These are phyloP conservation scores for Drosophila fungiperda DNA, from an alignment of 2,888 invertebrate species.

Conservation along the genomic window DNA sequence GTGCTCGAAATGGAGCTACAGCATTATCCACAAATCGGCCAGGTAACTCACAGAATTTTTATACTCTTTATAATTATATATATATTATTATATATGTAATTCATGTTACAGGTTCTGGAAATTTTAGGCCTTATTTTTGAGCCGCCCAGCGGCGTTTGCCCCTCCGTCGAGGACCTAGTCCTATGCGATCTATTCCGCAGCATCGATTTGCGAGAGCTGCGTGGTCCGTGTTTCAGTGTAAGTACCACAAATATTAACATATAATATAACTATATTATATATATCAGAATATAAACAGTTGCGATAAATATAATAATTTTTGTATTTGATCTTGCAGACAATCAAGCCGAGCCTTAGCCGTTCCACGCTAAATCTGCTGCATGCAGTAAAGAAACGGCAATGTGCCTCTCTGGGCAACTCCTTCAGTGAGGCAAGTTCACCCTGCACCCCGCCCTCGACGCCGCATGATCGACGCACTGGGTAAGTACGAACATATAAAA, in stretches of 20 bases:
- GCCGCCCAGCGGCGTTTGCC: conserved; percentile 88
- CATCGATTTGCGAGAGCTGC: conserved; percentile 94
- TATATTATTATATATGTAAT: too few species aligned
- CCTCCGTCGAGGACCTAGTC: conserved; percentile 92
- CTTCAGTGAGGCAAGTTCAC: conserved; percentile 85
- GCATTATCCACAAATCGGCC: conserved; percentile 89
- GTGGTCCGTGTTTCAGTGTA: conserved; percentile 92
- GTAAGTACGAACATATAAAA: conserved; percentile 72
- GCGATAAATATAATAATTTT: too few species aligned
- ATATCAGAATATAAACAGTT: background rate
- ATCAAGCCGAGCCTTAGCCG: conserved; percentile 85
- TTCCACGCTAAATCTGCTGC: conserved; percentile 84
- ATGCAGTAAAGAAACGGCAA: conserved; percentile 85
- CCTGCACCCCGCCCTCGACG: conserved; percentile 85
- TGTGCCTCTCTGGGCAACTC: conserved; percentile 84
- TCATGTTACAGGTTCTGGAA: conserved; percentile 89
- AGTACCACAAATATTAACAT: conserved; percentile 70
- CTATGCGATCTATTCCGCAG: conserved; percentile 94
- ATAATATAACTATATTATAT: background rate
- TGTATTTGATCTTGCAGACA: conserved; percentile 72
- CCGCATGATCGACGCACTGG: conserved; percentile 84
- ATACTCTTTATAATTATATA: background rate
- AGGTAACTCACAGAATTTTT: conserved; percentile 24
- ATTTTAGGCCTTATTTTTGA: conserved; percentile 92
- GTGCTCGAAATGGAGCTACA: conserved; percentile 90